Conservation (phyloP, 2,888 invertebrate genomes). For the Branchellion lobata region DNA sequence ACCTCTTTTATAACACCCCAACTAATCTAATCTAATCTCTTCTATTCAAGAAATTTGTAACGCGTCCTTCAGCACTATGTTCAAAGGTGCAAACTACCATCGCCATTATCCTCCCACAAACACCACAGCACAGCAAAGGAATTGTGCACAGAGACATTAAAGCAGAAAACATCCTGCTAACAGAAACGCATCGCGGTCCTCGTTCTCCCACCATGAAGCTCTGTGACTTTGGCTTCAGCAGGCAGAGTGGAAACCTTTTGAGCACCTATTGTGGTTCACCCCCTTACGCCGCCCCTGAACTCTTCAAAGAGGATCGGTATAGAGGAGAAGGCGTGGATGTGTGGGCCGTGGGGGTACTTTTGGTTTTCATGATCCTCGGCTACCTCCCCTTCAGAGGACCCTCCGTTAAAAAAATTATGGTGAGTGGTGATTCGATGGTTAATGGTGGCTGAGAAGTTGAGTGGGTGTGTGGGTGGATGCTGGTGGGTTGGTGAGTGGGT, state of each 20-base stretch:
- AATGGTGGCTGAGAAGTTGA: too few species aligned
- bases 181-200: conserved; percentile 55
- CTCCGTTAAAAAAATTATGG: conserved; percentile 72
- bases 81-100: too few species aligned
- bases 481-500: too few species aligned
- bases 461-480: too few species aligned
- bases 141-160: conserved; percentile 78
- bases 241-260: conserved; percentile 66
- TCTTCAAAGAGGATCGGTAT: conserved; percentile 67
- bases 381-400: conserved; percentile 77
- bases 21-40: too few species aligned
- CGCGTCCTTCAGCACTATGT: background rate
- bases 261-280: conserved; percentile 79
- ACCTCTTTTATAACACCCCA: too few species aligned
- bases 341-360: conserved; percentile 75
- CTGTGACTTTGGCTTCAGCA: conserved; percentile 79
- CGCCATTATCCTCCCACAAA: too few species aligned
- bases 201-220: conserved; percentile 63
- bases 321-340: conserved; percentile 70
- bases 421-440: background rate
- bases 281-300: conserved; percentile 78
- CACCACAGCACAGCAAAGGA: conserved; percentile 70
- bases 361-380: conserved; percentile 76
- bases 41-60: background rate
- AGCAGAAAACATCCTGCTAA: conserved; percentile 77